Evolutionary conservation across 2,113 vertebrate species (phyloP), one percentile per base, ranked within the genome.

Genomic region (Myotis lucifugus): DNA sequence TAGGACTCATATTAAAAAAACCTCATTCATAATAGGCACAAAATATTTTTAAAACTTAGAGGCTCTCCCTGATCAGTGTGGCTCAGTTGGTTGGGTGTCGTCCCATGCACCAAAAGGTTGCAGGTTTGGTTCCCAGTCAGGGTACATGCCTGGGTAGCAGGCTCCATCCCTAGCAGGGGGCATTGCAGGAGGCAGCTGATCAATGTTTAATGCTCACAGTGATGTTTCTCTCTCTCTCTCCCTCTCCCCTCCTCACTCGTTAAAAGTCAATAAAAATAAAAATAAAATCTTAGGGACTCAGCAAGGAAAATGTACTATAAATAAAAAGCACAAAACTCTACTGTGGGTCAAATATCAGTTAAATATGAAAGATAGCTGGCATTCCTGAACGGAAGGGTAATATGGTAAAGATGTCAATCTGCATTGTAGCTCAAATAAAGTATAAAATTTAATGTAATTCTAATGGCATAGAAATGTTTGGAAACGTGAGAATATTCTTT

Each of bases 341-440:
- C 79, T 94, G 8, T 82, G 19, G 29, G 73, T 86, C 93, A 74
- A 85, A 54, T 69, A 48, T 29, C 14, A 78, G 64, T 85, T 81
- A 73, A 82, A 89, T 23, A 85, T 25, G 8, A 78, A 81, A 29
- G 15, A 32, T 85, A 69, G 11, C 59, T 93, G 72, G 40, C 11
- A 61, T 85, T 74, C 19, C 11, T 73, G 32, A 90, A 66, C n/a
- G 23, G 23, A 72, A 92, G 83, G 8, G 17, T 32, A 78, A 23
- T 40, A 42, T 59, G 25, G 5, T 40, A 67, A 90, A 73, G 19
- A 59, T 74, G 50, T 50, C 40, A 67, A n/a, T 50, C 37, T 64
- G 27, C 8, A 29, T 14, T 61, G 13, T 76, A 5, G 8, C 14
- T 8, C 14, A 77, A 95, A 82, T 77, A 77, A 90, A 52, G 52